Conservation (phyloP, 1,140 invertebrate species). For the Rhizoglyphus robini region DNA sequence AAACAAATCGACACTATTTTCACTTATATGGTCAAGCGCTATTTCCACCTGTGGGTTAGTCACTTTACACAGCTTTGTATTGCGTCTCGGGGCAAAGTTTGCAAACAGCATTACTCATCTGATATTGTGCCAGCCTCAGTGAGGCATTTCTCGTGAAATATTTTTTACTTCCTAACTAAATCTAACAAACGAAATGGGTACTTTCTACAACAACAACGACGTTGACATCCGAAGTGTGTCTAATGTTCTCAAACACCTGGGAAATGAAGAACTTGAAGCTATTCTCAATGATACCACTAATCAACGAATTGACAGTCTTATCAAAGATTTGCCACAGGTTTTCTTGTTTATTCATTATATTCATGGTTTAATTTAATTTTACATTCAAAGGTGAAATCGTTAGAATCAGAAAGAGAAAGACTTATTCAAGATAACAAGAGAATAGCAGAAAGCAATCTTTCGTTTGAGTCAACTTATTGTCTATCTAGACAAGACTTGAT, state of each 20-base stretch:
- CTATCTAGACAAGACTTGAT: constrained; percentile 52
- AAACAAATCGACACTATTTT: too few species aligned
- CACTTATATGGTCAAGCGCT: too few species aligned
- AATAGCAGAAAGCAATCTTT: constrained; percentile 69
- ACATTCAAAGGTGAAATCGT: constrained; percentile 49
- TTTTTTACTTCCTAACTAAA: too few species aligned
- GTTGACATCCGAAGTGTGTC: background rate
- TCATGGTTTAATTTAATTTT: background rate
- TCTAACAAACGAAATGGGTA: background rate
- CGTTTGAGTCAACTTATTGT: constrained; percentile 60
- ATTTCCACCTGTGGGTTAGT: too few species aligned
- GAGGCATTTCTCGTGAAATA: too few species aligned
- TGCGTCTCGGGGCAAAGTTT: too few species aligned
- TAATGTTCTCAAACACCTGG: background rate
- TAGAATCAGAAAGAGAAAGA: constrained; percentile 66
- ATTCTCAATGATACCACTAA: background rate
- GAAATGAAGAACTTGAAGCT: background rate
- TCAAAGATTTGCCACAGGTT: background rate
- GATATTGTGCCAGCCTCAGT: too few species aligned
- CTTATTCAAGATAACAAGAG: constrained; percentile 69
- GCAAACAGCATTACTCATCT: too few species aligned
- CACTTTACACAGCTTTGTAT: too few species aligned
- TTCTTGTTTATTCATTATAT: background rate
- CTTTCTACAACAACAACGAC: background rate
- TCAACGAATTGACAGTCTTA: background rate